A percentile compares a stretch with the other conserved stretches of the same genome.
phyloP scores from a whole-genome alignment of 2,888 invertebrate species.

The Dermolepida albohirtum region DNA sequence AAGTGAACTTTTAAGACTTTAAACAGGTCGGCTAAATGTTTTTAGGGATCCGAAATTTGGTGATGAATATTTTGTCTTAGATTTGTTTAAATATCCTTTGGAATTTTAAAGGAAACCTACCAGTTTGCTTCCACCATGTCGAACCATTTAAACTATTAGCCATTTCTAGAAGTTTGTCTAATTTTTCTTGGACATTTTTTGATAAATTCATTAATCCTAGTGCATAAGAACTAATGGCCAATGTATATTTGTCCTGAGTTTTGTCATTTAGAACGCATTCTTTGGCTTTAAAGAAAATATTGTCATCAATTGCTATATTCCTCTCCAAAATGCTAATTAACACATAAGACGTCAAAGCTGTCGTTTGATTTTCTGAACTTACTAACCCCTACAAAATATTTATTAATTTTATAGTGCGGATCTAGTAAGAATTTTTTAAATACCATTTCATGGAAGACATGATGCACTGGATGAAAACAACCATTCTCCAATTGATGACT shows the following conservation, averaged over 20 bases:
- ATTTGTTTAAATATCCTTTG: too few relatives aligned
- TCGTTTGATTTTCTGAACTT: conserved; percentile 63
- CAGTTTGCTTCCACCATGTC: conserved; percentile 69
- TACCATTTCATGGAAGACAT: conserved; percentile 73
- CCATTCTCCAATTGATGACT: conserved; percentile 80
- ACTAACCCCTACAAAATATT: conserved; percentile 17
- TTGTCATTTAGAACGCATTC: conserved; percentile 68
- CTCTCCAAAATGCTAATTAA: conserved; percentile 75
- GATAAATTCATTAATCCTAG: conserved; percentile 66
- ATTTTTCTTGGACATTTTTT: conserved; percentile 62
- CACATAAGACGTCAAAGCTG: conserved; percentile 78
- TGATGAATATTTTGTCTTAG: too few relatives aligned
- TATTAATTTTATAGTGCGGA: too few relatives aligned
- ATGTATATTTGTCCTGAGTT: conserved; percentile 67
- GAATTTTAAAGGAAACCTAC: conserved; percentile 49
- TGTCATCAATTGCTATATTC: conserved; percentile 66
- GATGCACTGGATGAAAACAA: conserved; percentile 76
- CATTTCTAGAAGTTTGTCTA: conserved; percentile 63
- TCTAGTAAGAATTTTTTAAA: conserved; percentile 2
- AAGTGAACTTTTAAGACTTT: too few relatives aligned
- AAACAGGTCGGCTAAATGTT: too few relatives aligned
- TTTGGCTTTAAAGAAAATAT: conserved; percentile 70
- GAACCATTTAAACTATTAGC: conserved; percentile 65
- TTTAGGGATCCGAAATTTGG: too few relatives aligned
- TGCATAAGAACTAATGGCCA: conserved; percentile 69